Conservation (phyloP, 2,113 vertebrate genomes). For the Mobula birostris region DNA sequence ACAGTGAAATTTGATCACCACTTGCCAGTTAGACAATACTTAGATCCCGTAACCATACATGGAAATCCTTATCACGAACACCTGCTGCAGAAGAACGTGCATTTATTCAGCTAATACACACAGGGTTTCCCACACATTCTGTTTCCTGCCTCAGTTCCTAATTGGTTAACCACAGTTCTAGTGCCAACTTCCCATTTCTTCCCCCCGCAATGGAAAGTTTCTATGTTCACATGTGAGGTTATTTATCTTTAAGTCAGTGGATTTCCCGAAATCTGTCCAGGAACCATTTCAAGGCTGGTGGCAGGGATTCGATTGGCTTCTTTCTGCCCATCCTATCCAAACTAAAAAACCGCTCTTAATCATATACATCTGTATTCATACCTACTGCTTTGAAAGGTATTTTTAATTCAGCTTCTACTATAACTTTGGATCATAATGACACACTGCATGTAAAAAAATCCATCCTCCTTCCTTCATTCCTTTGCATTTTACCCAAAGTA, state of each 20-base stretch:
- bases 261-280: neutral
- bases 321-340: neutral
- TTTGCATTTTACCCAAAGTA: neutral
- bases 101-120: neutral
- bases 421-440: neutral
- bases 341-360: neutral
- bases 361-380: neutral
- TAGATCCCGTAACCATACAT: neutral
- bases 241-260: neutral
- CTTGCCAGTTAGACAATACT: neutral
- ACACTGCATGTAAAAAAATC: neutral
- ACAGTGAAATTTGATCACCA: neutral
- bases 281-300: neutral
- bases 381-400: neutral
- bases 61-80: neutral
- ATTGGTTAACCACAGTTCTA: conserved; percentile 11
- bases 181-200: neutral
- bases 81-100: neutral
- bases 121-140: neutral
- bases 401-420: neutral
- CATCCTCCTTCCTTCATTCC: neutral
- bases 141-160: neutral
- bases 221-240: neutral
- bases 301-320: neutral
- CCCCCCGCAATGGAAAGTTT: neutral